Evolutionary conservation across 2,113 vertebrate species (phyloP), one percentile per base, ranked within the genome.

Genomic region (Gallinago jamesoni): DNA sequence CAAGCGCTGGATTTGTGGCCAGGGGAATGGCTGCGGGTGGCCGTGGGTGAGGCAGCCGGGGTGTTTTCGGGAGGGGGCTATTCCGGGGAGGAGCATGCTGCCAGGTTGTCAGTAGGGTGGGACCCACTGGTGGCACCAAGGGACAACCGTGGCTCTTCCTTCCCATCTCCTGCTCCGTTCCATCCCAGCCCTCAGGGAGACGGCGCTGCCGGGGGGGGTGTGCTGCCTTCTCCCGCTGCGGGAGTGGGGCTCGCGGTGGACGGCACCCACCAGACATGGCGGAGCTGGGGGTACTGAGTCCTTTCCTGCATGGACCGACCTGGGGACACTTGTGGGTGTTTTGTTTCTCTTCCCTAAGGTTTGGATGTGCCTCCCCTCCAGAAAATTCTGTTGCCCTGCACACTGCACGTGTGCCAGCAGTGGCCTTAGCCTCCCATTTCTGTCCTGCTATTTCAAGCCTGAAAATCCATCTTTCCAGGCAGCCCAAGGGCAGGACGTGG

Each of bases 141-240:
- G 48, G 22, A 86, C 68, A 48, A 9, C 1, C 7, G 41, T 27
- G 63, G 62, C 87, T 89, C 55, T 76, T 62, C 57, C 80, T 12
- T 48, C 64, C 48, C 5, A 5, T 35, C 10, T 47, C 45, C 68
- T 9, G 3, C 45, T 28, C 18, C 7, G 19, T 45, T 37, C 67
- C 3, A 0, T 33, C 75, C n/a, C 59, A 27, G 39, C 7, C 28
- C 1, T 0, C 43, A 13, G 63, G 33, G 84, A 33, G 4, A 1
- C 4, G 6, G 48, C 4, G 2, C 73, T 84, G 72, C 57, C 0
- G 0, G 60, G 35, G n/a, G 8, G 43, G 0, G 0, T n/a, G 55
- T 48, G 88, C n/a, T 5, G 1, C 55, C 45, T 47, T n/a, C 63
- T 39, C 16, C 0, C 0, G 53, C 48, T 25, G n/a, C 0, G 0